Evolutionary conservation across 2,888 invertebrate genomes (phyloP).

Genomic region (Netelia inedita): DNA sequence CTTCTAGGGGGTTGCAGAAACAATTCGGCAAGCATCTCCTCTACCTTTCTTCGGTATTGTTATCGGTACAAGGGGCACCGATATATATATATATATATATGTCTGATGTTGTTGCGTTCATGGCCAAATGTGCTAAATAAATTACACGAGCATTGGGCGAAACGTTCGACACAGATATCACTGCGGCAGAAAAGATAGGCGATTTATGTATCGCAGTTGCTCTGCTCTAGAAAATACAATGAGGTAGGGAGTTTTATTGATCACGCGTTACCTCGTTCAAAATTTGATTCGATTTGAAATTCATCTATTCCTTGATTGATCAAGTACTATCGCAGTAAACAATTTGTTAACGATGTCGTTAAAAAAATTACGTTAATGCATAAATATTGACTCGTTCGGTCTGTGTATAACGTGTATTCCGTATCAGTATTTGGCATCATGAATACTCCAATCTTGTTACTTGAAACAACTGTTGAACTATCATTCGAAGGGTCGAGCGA

Average conservation of each 20-base stretch:
- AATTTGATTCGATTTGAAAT: neutral
- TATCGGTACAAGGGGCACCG: conserved; percentile 6
- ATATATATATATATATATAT: conserved; percentile 49
- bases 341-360: too few species aligned
- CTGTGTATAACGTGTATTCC: too few species aligned
- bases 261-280: neutral
- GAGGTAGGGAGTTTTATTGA: neutral
- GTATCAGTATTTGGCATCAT: too few species aligned
- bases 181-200: conserved; percentile 3
- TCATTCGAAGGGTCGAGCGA: neutral
- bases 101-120: conserved; percentile 54
- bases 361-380: too few species aligned
- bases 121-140: conserved; percentile 67
- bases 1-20: conserved; percentile 56
- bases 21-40: conserved; percentile 37
- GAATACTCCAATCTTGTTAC: too few species aligned
- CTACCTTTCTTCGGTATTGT: conserved; percentile 31
- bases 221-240: neutral
- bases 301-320: too few species aligned
- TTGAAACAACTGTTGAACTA: neutral
- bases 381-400: too few species aligned
- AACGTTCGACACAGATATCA: conserved; percentile 55
- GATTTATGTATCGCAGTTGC: conserved; percentile 19
- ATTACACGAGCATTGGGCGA: conserved; percentile 44
- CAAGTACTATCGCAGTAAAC: too few species aligned